phyloP scores from a whole-genome alignment of 2,113 vertebrate genomes.

The Pollachius pollachius region DNA sequence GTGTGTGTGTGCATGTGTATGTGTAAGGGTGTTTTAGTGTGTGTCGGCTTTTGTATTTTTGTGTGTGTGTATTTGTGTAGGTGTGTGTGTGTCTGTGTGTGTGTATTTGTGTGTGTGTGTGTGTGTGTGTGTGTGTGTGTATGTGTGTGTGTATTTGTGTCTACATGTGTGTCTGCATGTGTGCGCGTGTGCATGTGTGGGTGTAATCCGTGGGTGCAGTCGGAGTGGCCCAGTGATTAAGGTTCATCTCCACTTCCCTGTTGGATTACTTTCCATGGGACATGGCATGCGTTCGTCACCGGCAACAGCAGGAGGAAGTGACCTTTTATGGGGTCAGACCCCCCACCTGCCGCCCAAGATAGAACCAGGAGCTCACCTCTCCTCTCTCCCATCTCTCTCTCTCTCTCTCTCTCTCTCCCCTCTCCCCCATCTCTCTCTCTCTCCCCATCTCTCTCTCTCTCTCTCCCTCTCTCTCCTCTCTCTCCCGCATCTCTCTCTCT shows the following conservation, averaged over 20 bases:
- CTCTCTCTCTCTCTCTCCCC: neutral
- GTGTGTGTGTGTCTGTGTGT: neutral
- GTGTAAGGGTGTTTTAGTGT: neutral
- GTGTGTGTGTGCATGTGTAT: neutral
- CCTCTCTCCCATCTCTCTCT: neutral
- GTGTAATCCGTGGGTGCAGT: neutral
- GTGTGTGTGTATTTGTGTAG: neutral
- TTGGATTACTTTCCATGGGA: too few relatives aligned
- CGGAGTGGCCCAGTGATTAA: too few relatives aligned
- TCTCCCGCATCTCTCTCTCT: neutral
- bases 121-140: neutral
- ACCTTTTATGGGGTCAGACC: too few relatives aligned
- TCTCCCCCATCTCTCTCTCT: neutral
- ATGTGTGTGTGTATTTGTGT: neutral
- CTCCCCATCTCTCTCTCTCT: neutral
- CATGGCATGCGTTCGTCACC: too few relatives aligned
- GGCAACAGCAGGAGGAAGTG: too few relatives aligned
- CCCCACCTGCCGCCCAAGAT: too few relatives aligned
- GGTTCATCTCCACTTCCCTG: too few relatives aligned
- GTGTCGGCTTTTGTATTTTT: too few relatives aligned
- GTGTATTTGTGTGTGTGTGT: neutral
- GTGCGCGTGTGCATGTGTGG: neutral
- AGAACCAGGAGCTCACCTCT: too few relatives aligned
- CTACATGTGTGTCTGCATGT: neutral
- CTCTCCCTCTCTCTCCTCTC: neutral